A percentile compares a stretch with the other conserved stretches of the same genome.
These are phyloP conservation scores for Drosophila paranaensis DNA, from an alignment of 2,888 invertebrate species.

Conservation along the genomic window DNA sequence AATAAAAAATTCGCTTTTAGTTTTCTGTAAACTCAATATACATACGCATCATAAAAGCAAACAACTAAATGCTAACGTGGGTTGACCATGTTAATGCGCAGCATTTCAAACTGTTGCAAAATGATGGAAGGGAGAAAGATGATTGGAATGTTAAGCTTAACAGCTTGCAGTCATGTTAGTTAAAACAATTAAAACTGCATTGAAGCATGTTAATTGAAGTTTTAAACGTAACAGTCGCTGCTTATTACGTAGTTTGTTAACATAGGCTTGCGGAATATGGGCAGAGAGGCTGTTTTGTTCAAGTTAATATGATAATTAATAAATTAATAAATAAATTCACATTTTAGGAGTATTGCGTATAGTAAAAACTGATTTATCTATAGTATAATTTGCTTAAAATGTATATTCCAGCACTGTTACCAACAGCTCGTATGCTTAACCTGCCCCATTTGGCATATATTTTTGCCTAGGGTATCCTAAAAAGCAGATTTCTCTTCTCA, in stretches of 20 bases:
- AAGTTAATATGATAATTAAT: background rate
- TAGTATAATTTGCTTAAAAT: too few species aligned
- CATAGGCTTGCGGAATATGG: background rate
- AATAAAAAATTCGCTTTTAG: conserved; percentile 9
- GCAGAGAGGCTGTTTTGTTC: background rate
- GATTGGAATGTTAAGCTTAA: conserved; percentile 8
- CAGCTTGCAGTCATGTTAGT: background rate
- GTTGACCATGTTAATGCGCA: conserved; percentile 2
- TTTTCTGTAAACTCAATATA: conserved; percentile 5
- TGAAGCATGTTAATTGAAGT: conserved; percentile 5
- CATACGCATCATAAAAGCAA: conserved; percentile 1
- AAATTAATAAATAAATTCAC: background rate
- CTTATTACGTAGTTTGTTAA: too few species aligned
- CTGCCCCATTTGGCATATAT: background rate
- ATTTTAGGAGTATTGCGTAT: too few species aligned
- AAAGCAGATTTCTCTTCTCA: background rate
- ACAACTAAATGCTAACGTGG: background rate
- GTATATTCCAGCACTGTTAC: background rate
- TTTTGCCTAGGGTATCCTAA: background rate
- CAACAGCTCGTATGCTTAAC: background rate
- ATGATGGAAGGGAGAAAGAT: background rate
- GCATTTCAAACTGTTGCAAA: background rate
- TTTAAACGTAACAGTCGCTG: background rate
- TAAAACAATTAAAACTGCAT: background rate
- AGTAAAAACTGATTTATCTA: background rate